A percentile compares a stretch with the other conserved stretches of the same genome.
These are phyloP conservation scores for Ditylenchus weischeri DNA, from an alignment of 2,888 invertebrate species.

Conservation along the genomic window DNA sequence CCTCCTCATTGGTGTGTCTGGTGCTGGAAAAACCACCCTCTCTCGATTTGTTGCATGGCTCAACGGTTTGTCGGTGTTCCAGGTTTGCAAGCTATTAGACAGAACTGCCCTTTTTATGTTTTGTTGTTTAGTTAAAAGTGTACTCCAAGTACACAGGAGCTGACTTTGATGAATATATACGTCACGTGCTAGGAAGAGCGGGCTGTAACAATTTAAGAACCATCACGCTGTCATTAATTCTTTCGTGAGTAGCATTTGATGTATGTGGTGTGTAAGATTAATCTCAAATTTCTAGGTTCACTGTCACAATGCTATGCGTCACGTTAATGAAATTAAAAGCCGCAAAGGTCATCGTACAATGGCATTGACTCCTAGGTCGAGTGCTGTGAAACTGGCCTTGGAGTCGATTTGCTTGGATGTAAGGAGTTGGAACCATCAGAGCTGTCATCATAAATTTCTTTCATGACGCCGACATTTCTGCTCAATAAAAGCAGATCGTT, in stretches of 20 bases:
- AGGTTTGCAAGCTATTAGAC: conserved; percentile 71
- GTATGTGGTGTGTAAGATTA: background rate
- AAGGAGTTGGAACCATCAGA: no score
- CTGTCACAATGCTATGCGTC: conserved; percentile 90
- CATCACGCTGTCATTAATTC: conserved; percentile 86
- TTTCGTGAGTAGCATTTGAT: conserved; percentile 62
- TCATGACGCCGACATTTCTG: no score
- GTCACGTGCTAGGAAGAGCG: conserved; percentile 66
- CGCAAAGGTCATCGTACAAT: conserved; percentile 85
- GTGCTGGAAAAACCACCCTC: conserved; percentile 96
- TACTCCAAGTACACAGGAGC: conserved; percentile 98
- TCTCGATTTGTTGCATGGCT: conserved; percentile 99
- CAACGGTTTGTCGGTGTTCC: conserved; percentile 97
- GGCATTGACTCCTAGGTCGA: conserved; percentile 98
- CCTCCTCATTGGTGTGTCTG: conserved; percentile 93
- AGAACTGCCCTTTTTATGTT: background rate
- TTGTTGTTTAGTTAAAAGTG: conserved; percentile 65
- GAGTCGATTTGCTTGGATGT: no score
- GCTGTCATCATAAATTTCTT: no score
- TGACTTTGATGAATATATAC: conserved; percentile 97
- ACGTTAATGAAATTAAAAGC: conserved; percentile 80
- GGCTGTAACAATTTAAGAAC: conserved; percentile 61
- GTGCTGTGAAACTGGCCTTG: no score
- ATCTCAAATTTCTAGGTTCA: conserved; percentile 68
- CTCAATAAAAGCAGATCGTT: no score